Evolutionary conservation across 2,797 vertebrate genomes (phyloP), one percentile per base, ranked within the genome.

Genomic region (Tragopan temminckii): DNA sequence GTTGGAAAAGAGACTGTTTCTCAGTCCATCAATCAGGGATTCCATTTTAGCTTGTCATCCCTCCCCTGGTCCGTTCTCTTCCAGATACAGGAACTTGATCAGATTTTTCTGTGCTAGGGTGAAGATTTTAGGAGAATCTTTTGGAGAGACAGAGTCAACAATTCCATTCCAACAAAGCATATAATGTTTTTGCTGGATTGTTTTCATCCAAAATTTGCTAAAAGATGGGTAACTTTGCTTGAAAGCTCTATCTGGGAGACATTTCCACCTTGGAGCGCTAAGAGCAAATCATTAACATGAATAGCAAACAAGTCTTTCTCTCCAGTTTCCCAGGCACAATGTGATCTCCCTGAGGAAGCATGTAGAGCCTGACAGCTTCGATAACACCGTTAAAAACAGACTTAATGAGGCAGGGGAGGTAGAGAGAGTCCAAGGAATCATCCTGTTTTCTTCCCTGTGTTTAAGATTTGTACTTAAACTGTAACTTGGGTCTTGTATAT

Each of bases 251-350:
- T 50, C 61, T 79, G 77, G 81, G 59, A 84, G 88, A 50, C 5
- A 1, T 61, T 71, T 50, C 63, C 4, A 5, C 71, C 76, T 88
- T 61, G 59, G 76, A 88, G 82, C 80, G 67, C 76, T 87, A 89
- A 82, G 59, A 85, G 80, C 43, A 78, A 70, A 68, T 88, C 69
- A 46, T 95, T 95, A 90, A 90, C 1, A 1, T 11, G 15, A 85
- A 64, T 3, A 87, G 80, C 91, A 89, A 94, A 88, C 92, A 77
- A 87, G 70, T 63, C 63, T 76, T 38, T 23, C 58, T 79, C 59
- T 62, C 57, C 25, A 5, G 61, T 80, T 79, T 94, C 38, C 82
- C 79, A 85, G 80, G 43, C 67, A 23, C n/a, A 1, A 43, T 38
- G 42, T 52, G 21, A 46, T 27, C 76, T 96, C 90, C 83, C 79